These are phyloP conservation scores for Idaea biselata DNA, from an alignment of 2,888 invertebrate species.

Conservation along the genomic window DNA sequence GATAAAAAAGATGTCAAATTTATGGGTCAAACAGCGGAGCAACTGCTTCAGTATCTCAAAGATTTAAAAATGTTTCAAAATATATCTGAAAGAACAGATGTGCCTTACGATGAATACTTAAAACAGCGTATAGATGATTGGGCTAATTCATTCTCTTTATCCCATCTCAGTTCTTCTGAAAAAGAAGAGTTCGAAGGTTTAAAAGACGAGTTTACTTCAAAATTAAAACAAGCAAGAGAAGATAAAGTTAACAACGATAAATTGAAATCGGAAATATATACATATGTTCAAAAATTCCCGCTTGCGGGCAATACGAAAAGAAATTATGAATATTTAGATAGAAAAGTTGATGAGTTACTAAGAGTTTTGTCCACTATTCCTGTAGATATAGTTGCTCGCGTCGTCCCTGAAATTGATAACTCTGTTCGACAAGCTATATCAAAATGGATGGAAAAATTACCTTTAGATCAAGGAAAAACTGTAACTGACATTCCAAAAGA, in stretches of 20 bases:
- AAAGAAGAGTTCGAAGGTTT: background rate
- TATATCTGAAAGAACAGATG: background rate
- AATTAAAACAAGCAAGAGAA: background rate
- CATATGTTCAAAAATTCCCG: background rate
- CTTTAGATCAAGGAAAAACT: background rate
- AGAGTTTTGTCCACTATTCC: background rate
- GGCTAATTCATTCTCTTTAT: background rate
- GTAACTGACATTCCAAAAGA: background rate
- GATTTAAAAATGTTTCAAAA: constrained; percentile 12
- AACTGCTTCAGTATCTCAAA: background rate
- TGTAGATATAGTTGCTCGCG: background rate
- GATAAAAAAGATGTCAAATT: background rate
- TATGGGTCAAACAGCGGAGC: background rate
- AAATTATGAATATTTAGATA: background rate
- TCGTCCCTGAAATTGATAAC: background rate
- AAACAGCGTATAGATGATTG: background rate
- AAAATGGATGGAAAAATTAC: background rate
- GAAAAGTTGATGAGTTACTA: background rate
- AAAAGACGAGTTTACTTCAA: background rate
- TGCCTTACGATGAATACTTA: background rate
- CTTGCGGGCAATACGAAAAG: background rate
- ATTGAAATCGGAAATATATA: background rate
- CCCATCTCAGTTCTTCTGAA: background rate
- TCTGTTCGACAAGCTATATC: background rate
- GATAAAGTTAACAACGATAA: background rate